Evolutionary conservation across 2,113 vertebrate genomes (phyloP), one percentile per base, ranked within the genome.

Genomic region (Macroglossus sobrinus): DNA sequence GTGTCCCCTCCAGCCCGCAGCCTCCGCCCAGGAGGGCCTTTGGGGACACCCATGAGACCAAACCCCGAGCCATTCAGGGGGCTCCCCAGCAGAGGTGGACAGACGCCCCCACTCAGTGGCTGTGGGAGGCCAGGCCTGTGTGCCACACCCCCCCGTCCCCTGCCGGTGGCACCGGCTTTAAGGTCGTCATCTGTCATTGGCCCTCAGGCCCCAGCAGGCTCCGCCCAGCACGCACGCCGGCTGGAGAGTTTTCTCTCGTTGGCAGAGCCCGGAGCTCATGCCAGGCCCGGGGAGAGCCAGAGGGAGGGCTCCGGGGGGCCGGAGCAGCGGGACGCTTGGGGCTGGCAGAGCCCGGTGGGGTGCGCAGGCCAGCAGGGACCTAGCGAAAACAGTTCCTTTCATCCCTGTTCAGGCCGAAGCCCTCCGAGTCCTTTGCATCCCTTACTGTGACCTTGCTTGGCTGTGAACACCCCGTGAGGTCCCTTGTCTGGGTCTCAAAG

Each of bases 211-310:
- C 7, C 0, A 11, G 47, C 3, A 19, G 43, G 15, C 12, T 69
- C 50, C 2, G 22, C 13, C n/a, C 71, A 40, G 50, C 14, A 5
- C n/a, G 1, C 4, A 0, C 12, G 7, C 3, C 3, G 1, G 3
- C 8, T 4, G 0, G 43, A 43, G 18, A 28, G 1, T 19, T 16
- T 45, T 11, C 35, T 15, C 8, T 57, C 8, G 0, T 28, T 1
- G 35, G 64, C 38, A n/a, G 22, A 53, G 28, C 10, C 4, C 4
- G 24, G n/a, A n/a, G 4, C 18, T 0, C 2, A 50, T 28, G 0
- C 33, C 16, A 2, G 7, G 8, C 0, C 12, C 4, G 13, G 2
- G 7, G 14, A 24, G 28, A 35, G 1, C 3, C 0, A 4, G 6
- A 13, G 24, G 43, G 35, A 45, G n/a, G 3, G 4, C 0, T 1